Evolutionary conservation across 2,888 invertebrate species (phyloP).

Genomic region (Lasiommata megera): DNA sequence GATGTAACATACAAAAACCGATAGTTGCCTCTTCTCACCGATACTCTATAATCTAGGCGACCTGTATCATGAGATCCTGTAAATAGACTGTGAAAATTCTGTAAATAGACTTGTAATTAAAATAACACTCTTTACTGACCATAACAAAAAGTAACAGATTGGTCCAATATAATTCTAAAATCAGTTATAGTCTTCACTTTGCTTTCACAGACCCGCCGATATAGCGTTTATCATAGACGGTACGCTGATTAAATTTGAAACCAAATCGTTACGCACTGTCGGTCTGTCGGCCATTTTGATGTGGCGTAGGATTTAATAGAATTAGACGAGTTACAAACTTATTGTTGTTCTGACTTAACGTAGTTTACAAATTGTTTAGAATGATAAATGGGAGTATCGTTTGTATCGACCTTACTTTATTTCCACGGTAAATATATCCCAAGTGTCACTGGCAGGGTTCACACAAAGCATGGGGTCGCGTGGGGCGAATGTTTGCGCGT

Average conservation of each 20-base stretch:
- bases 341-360: constrained; percentile 5
- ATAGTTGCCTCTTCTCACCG: no score
- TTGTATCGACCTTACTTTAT: background rate
- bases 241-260: constrained; percentile 36
- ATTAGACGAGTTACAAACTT: constrained; percentile 19
- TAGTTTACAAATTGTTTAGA: background rate
- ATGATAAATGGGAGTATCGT: background rate
- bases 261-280: constrained; percentile 32
- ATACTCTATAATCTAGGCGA: no score
- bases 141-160: background rate
- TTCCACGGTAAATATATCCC: no score
- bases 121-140: background rate
- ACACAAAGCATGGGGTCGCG: no score
- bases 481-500: no score
- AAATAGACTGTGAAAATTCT: no score
- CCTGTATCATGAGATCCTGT: no score
- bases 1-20: no score
- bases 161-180: background rate
- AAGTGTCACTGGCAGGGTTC: no score
- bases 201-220: constrained; percentile 41
- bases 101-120: no score
- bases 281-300: constrained; percentile 12
- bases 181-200: constrained; percentile 25
- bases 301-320: constrained; percentile 13
- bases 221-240: constrained; percentile 49